Percentiles rank a stretch among this genome's conserved stretches.
phyloP scores from a whole-genome alignment of 1,140 invertebrate genomes.

The Saccostrea glomerata region DNA sequence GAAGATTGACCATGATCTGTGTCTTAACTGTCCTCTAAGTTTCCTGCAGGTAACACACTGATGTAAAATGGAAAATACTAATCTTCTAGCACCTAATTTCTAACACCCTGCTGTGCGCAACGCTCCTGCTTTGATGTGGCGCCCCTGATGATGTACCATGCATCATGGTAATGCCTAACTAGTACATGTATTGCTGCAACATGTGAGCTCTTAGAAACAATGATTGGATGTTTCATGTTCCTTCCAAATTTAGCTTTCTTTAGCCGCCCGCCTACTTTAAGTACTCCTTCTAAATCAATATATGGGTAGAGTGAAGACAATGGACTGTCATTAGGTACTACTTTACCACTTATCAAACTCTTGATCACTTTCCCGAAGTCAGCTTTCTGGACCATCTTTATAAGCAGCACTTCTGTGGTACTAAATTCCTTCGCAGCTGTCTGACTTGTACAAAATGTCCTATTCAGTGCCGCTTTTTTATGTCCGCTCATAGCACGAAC shows the following conservation, averaged over 20 bases:
- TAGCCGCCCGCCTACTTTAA: constrained; percentile 59
- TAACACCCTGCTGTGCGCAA: constrained; percentile 54
- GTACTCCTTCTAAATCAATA: constrained; percentile 51
- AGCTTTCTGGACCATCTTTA: background rate
- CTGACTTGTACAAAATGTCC: background rate
- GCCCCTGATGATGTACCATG: constrained; percentile 57
- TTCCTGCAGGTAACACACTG: constrained; percentile 31
- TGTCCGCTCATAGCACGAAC: background rate
- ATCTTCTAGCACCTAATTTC: constrained; percentile 50
- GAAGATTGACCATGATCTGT: too few relatives aligned
- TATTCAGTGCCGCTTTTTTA: background rate
- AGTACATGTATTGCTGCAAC: constrained; percentile 44
- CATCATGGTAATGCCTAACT: constrained; percentile 51
- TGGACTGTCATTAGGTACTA: background rate
- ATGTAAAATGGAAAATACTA: constrained; percentile 46
- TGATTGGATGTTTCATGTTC: constrained; percentile 49
- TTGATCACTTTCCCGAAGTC: background rate
- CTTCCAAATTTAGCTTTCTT: background rate
- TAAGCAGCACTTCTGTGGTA: background rate
- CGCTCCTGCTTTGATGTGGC: constrained; percentile 37
- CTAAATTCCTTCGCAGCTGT: background rate
- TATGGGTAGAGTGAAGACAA: constrained; percentile 51
- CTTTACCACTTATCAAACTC: constrained; percentile 4
- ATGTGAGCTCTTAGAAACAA: constrained; percentile 52
- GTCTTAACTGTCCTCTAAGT: background rate